Evolutionary conservation across 2,888 invertebrate genomes (phyloP).

Genomic region (Orchestes rusci): DNA sequence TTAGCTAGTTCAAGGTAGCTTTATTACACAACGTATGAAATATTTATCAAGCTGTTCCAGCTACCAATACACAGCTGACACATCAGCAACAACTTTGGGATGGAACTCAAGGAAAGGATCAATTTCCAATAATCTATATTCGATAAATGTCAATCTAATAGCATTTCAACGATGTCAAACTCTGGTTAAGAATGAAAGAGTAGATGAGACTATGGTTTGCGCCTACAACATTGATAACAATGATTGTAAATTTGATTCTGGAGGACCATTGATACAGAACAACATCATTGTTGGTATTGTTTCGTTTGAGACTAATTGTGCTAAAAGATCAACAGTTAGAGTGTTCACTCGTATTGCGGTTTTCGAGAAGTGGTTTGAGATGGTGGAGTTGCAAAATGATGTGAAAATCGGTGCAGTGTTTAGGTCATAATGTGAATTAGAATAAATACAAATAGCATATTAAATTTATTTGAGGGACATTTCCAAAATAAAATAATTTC

Average conservation of each 20-base stretch:
- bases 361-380: constrained; percentile 28
- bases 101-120: constrained; percentile 23
- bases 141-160: constrained; percentile 24
- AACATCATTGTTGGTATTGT: constrained; percentile 28
- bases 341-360: constrained; percentile 29
- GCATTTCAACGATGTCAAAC: constrained; percentile 24
- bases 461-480: no score
- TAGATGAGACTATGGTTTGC: constrained; percentile 28
- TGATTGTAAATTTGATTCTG: constrained; percentile 29
- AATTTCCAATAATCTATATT: constrained; percentile 23
- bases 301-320: constrained; percentile 29
- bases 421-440: constrained; percentile 8
- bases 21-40: no score
- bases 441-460: no score
- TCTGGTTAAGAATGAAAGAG: constrained; percentile 16
- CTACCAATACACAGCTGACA: constrained; percentile 28
- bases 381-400: constrained; percentile 21
- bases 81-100: constrained; percentile 26
- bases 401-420: constrained; percentile 21
- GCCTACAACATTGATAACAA: constrained; percentile 23
- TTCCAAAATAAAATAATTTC: no score
- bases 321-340: constrained; percentile 22
- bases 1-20: constrained; percentile 26
- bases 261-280: constrained; percentile 29
- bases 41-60: no score